Evolutionary conservation across 1,140 invertebrate species (phyloP).

Genomic region (Cherax destructor): DNA sequence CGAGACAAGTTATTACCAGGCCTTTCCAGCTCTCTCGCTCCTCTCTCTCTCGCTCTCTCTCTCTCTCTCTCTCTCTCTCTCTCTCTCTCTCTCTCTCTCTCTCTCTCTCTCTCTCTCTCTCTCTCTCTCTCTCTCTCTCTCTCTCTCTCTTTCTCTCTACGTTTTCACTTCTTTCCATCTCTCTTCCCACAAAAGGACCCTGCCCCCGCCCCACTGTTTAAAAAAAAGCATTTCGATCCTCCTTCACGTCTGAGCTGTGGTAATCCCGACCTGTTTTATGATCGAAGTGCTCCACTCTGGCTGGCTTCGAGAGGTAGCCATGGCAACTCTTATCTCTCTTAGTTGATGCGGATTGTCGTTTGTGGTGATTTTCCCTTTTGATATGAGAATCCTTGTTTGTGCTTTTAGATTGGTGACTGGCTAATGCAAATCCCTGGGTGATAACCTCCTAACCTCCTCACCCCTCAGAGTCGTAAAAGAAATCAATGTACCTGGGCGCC

Average conservation of each 20-base stretch:
- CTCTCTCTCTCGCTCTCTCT: not conserved
- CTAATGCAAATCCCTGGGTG: not conserved
- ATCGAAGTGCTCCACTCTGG: not conserved
- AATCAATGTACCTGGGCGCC: not conserved
- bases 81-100: conserved; percentile 6
- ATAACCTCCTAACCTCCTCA: not conserved
- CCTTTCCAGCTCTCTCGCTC: not conserved
- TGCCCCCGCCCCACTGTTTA: no score
- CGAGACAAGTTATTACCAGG: conserved; percentile 1
- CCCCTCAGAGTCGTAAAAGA: not conserved
- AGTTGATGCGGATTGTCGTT: not conserved
- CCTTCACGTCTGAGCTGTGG: not conserved
- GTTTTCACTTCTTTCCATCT: not conserved
- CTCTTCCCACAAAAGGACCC: no score
- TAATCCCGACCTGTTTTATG: not conserved
- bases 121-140: not conserved
- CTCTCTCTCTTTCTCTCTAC: conserved; percentile 2
- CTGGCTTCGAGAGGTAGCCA: not conserved
- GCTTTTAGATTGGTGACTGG: not conserved
- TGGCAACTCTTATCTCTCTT: not conserved
- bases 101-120: not conserved
- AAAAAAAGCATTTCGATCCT: not conserved
- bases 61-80: conserved; percentile 19
- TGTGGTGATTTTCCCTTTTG: conserved; percentile 1
- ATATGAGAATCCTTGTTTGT: not conserved